Conservation (phyloP, 2,888 invertebrate genomes). For the Rhagonycha lutea region DNA sequence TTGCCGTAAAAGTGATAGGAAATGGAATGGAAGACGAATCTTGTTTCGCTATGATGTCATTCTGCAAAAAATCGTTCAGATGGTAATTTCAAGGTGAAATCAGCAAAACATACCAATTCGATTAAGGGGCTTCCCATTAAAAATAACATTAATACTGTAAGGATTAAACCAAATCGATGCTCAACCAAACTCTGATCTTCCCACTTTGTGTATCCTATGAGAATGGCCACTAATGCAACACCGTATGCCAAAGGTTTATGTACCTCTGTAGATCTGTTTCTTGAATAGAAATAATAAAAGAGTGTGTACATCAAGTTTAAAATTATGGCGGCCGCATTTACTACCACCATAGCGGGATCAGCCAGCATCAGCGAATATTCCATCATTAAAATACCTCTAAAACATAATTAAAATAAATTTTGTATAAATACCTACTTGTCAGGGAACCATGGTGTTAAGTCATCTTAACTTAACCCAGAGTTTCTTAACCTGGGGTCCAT, state of each 20-base stretch:
- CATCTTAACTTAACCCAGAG: no score
- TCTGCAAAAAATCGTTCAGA: slow-evolving; percentile 58
- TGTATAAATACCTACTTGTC: background rate
- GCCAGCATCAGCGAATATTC: slow-evolving; percentile 75
- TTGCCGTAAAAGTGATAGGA: slow-evolving; percentile 82
- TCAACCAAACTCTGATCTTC: slow-evolving; percentile 70
- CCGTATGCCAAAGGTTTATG: slow-evolving; percentile 63
- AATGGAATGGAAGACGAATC: slow-evolving; percentile 88
- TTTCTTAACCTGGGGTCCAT: no score
- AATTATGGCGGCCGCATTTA: slow-evolving; percentile 74
- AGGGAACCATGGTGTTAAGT: no score
- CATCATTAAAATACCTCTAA: slow-evolving; percentile 74
- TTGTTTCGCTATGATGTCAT: slow-evolving; percentile 75
- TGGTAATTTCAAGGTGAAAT: background rate
- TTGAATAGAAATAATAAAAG: slow-evolving; percentile 69
- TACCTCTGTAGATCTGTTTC: slow-evolving; percentile 57
- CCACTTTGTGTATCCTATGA: slow-evolving; percentile 67
- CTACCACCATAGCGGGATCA: slow-evolving; percentile 76
- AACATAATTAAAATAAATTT: slow-evolving; percentile 35
- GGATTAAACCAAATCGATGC: slow-evolving; percentile 70
- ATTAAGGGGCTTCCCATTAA: slow-evolving; percentile 74
- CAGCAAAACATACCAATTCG: slow-evolving; percentile 59
- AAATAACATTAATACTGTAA: slow-evolving; percentile 69
- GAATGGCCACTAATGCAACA: slow-evolving; percentile 60
- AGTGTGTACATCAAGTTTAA: slow-evolving; percentile 70